phyloP scores from a whole-genome alignment of 2,888 invertebrate species.

The Caenorhabditis uteleia region DNA sequence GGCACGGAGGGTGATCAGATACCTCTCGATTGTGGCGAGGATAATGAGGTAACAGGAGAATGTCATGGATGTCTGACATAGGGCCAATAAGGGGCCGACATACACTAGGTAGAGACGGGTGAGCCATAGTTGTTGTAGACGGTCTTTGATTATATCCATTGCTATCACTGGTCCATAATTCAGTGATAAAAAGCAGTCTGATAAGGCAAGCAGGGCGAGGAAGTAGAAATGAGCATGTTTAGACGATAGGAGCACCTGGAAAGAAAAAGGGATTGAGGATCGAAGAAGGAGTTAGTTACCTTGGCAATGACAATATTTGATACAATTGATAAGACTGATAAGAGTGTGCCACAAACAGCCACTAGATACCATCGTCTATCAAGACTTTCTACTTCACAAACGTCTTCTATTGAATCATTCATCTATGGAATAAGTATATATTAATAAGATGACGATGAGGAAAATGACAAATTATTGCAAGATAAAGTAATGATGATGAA shows the following conservation, averaged over 20 bases:
- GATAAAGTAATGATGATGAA: no score
- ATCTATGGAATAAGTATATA: background rate
- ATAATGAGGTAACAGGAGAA: conserved; percentile 65
- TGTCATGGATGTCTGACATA: conserved; percentile 65
- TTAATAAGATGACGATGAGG: conserved; percentile 1
- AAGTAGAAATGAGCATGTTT: conserved; percentile 66
- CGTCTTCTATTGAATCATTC: conserved; percentile 2
- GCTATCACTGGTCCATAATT: conserved; percentile 68
- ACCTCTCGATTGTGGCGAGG: conserved; percentile 64
- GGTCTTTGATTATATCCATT: conserved; percentile 66
- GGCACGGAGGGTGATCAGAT: conserved; percentile 48
- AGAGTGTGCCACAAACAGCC: conserved; percentile 60
- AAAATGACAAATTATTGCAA: no score
- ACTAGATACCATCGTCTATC: conserved; percentile 65
- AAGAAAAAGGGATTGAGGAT: no score
- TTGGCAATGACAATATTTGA: conserved; percentile 49
- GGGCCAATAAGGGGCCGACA: conserved; percentile 61
- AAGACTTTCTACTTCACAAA: conserved; percentile 27
- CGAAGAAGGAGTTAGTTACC: conserved; percentile 10
- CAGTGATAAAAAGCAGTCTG: conserved; percentile 65
- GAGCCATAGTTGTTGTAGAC: conserved; percentile 57
- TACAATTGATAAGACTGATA: conserved; percentile 48
- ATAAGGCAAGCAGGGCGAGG: conserved; percentile 63
- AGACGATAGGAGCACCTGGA: conserved; percentile 56
- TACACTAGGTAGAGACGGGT: conserved; percentile 58